Conservation (phyloP, 2,113 vertebrate species). For the Syngnathus typhle region DNA sequence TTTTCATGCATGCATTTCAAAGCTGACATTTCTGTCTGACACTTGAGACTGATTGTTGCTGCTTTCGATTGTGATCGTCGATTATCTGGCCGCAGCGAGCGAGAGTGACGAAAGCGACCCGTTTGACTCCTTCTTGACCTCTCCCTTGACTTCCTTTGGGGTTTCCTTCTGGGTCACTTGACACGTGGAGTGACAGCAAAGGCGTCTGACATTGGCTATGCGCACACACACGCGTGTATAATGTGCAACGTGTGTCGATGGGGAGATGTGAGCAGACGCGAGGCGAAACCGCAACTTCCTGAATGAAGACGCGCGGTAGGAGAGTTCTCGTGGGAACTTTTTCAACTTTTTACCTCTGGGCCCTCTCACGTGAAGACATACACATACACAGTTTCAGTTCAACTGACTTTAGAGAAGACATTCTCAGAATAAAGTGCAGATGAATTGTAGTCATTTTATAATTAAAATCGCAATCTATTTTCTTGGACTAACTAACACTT, state of each 20-base stretch:
- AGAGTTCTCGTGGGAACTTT: conserved; percentile 81
- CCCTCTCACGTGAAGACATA: conserved; percentile 7
- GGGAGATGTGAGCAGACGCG: conserved; percentile 45
- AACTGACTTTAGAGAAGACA: conserved; percentile 1
- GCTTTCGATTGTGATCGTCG: conserved; percentile 28
- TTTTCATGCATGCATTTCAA: not conserved
- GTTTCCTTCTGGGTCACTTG: conserved; percentile 53
- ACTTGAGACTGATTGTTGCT: not conserved
- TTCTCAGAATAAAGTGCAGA: not conserved
- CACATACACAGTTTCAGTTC: conserved; percentile 22
- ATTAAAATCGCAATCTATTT: not conserved
- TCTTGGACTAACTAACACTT: not conserved
- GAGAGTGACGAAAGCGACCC: conserved; percentile 24
- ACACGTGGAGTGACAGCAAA: conserved; percentile 40
- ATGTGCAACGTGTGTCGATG: not conserved
- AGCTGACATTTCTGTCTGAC: not conserved
- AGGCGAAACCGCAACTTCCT: conserved; percentile 79
- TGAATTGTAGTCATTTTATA: not conserved
- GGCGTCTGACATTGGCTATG: conserved; percentile 10
- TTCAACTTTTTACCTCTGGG: conserved; percentile 68
- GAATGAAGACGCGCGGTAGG: conserved; percentile 60
- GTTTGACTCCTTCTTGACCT: conserved; percentile 59
- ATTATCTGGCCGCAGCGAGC: conserved; percentile 32
- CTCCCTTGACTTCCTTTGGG: conserved; percentile 47
- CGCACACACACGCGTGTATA: not conserved